Conservation (phyloP, 2,797 vertebrate genomes). For the Agapornis canus region DNA sequence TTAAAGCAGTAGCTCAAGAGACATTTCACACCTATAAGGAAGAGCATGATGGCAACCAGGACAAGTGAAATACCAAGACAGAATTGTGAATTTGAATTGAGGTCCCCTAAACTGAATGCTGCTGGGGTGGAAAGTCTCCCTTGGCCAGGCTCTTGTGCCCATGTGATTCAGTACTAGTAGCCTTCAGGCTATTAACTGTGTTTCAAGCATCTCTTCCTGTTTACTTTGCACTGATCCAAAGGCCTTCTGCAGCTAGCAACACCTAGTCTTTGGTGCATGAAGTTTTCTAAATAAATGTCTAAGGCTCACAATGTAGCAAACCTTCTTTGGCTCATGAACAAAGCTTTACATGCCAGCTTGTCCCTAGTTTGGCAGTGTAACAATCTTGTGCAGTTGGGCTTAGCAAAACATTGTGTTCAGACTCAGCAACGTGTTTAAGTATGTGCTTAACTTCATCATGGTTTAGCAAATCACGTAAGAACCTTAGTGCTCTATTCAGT, state of each 20-base stretch:
- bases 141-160: neutral
- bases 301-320: neutral
- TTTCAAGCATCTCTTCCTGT: neutral
- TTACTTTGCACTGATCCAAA: neutral
- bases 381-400: neutral
- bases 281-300: neutral
- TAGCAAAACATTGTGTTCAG: neutral
- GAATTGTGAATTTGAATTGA: neutral
- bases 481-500: neutral
- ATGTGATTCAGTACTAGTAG: accelerated
- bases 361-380: neutral
- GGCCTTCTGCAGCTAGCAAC: neutral
- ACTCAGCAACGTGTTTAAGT: neutral
- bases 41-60: neutral
- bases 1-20: neutral
- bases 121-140: neutral
- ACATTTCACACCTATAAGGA: neutral
- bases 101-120: neutral
- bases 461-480: neutral
- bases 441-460: neutral
- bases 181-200: neutral
- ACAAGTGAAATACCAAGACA: neutral
- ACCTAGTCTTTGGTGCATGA: neutral
- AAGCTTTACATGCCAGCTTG: neutral
- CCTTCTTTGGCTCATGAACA: neutral